Percentiles rank a stretch among this genome's conserved stretches.
Evolutionary conservation across 2,888 invertebrate species (phyloP).

Genomic region (Rhagonycha fulva): DNA sequence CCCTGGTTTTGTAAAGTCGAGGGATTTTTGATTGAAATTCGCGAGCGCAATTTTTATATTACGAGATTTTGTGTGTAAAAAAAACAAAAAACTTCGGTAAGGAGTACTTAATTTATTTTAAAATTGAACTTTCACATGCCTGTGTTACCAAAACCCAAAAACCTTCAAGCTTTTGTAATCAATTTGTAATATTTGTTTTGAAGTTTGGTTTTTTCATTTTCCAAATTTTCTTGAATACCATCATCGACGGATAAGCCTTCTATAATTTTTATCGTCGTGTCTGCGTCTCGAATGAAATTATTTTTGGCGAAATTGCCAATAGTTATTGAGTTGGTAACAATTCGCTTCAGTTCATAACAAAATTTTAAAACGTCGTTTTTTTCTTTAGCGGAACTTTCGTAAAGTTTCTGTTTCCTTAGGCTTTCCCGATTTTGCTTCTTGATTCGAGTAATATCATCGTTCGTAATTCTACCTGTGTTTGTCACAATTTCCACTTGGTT

Average conservation of each 20-base stretch:
- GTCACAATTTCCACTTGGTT: conserved; percentile 6
- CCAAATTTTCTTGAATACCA: not conserved
- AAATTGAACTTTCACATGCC: not conserved
- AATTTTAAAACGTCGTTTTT: conserved; percentile 2
- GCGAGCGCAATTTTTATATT: too few relatives aligned
- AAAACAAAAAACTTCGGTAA: too few relatives aligned
- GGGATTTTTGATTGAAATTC: too few relatives aligned
- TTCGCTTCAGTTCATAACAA: conserved; percentile 8
- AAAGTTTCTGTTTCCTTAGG: not conserved
- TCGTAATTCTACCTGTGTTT: conserved; percentile 7
- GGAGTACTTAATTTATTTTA: too few relatives aligned
- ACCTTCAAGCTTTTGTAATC: not conserved
- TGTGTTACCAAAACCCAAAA: not conserved
- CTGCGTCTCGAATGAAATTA: not conserved
- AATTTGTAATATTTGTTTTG: not conserved
- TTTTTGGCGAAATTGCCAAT: not conserved
- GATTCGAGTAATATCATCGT: not conserved
- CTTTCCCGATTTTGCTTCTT: conserved; percentile 5
- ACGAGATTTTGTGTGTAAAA: too few relatives aligned
- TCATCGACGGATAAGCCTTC: not conserved
- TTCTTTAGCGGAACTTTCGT: not conserved
- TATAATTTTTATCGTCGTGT: not conserved
- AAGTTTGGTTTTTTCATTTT: not conserved
- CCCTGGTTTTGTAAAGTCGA: too few relatives aligned
- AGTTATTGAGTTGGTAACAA: not conserved